Evolutionary conservation across 1,140 invertebrate species (phyloP), one percentile per base, ranked within the genome.

Genomic region (Panagrolaimus sp.): DNA sequence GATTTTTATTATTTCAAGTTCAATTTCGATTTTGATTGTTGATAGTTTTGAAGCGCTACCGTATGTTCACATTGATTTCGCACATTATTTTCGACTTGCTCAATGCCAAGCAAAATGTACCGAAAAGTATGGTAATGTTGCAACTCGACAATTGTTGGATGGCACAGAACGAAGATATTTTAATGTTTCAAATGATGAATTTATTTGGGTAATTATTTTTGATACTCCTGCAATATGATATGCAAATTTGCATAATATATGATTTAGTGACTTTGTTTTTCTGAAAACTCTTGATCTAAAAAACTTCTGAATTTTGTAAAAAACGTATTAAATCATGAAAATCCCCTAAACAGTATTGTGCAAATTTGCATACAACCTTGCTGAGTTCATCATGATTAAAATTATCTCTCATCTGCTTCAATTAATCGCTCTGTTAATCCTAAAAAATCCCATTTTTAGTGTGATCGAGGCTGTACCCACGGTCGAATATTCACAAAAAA

Each of bases 91-190:
- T 28, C 12, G n/a, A 58, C n/a, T 58, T 21, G 52, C 52, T 4
- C 12, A 58, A 58, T 58, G 52, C 17, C 52, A 58, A 58, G 52
- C 52, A 24, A 58, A 58, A 58, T 58, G 52, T 58, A 58, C 52
- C 15, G 52, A 58, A 24, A 58, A 58, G 8, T 58, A 58, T 8
- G 52, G 14, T 17, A 0, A 12, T 21, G 52, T 58, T 9, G 52
- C 52, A 28, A 58, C 21, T 21, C 52, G 52, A 28, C 21, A 58
- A 58, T 28, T 58, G 21, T 21, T 58, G 15, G 52, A 58, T 21
- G 52, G 52, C 14, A n/a, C 52, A 12, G 52, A 58, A 28, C 52
- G 52, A 58, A 12, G 52, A 28, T 58, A 26, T 17, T 58, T 58
- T n/a, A 58, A 58, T 58, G 17, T 58, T 0, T n/a, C 21, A 21